Evolutionary conservation across 1,140 invertebrate genomes (phyloP).

Genomic region (Heliothis subflexa): DNA sequence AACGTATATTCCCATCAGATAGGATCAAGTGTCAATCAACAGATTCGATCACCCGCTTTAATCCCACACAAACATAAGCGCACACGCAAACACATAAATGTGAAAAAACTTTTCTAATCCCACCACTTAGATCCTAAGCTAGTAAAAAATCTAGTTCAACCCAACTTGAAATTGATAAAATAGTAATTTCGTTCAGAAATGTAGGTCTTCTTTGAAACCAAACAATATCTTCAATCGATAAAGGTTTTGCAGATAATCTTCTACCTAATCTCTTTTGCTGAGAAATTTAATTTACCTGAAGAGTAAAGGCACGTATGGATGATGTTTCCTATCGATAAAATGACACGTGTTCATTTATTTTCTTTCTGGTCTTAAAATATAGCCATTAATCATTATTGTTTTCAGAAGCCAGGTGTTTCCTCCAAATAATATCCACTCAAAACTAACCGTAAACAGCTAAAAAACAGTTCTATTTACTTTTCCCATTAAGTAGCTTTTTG

Average conservation of each 20-base stretch:
- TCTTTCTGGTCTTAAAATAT: no score
- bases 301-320: no score
- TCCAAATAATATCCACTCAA: background rate
- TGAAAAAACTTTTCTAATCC: slow-evolving; percentile 58
- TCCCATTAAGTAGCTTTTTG: slow-evolving; percentile 23
- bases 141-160: background rate
- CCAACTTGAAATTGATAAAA: no score
- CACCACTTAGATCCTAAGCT: slow-evolving; percentile 44
- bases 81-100: slow-evolving; percentile 54
- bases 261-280: no score
- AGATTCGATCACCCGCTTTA: slow-evolving; percentile 61
- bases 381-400: background rate
- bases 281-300: no score
- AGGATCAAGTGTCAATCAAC: slow-evolving; percentile 66
- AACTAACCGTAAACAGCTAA: slow-evolving; percentile 8
- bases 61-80: slow-evolving; percentile 59
- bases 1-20: slow-evolving; percentile 50
- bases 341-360: no score
- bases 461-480: slow-evolving; percentile 6
- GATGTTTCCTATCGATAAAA: no score
- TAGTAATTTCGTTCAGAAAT: no score
- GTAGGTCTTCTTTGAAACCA: no score
- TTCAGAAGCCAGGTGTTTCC: background rate
- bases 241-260: no score
- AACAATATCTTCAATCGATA: no score